A percentile compares a stretch with the other conserved stretches of the same genome.
These are phyloP conservation scores for Manis pentadactyla DNA, from an alignment of 2,797 vertebrate species.

Conservation along the genomic window DNA sequence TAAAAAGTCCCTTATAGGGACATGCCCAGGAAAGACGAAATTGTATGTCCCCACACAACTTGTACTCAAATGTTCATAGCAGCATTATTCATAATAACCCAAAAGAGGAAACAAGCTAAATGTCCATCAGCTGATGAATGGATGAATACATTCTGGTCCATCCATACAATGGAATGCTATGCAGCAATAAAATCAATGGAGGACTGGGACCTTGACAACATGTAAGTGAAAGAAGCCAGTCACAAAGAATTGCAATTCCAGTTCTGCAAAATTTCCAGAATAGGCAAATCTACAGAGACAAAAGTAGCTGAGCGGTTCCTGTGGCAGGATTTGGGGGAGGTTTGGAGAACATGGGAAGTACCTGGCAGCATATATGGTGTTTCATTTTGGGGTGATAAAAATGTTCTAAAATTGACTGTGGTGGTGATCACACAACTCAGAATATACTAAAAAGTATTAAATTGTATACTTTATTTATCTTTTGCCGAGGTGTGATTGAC, in stretches of 20 bases:
- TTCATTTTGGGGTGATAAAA: neutral
- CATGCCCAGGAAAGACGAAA: neutral
- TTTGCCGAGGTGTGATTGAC: neutral
- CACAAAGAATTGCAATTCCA: neutral
- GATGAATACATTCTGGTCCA: too few species aligned
- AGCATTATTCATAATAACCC: too few species aligned
- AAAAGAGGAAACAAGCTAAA: neutral
- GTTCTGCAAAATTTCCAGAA: neutral
- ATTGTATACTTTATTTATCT: neutral
- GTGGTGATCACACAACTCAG: fast-evolving
- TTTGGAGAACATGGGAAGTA: neutral
- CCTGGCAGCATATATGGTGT: fast-evolving
- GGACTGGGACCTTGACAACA: neutral
- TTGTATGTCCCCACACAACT: neutral
- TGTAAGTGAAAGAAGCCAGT: neutral
- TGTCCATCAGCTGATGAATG: too few species aligned
- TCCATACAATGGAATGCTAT: neutral
- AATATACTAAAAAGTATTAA: neutral
- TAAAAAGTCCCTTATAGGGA: neutral
- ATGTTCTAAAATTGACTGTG: neutral
- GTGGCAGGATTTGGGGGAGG: too few species aligned
- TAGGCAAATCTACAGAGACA: neutral
- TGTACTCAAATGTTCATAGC: fast-evolving
- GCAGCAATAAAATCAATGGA: neutral
- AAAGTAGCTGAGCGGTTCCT: too few species aligned